Base-by-base conservation (phyloP, 1,140 invertebrate genomes). In the Bombus difficillimus region DNA sequence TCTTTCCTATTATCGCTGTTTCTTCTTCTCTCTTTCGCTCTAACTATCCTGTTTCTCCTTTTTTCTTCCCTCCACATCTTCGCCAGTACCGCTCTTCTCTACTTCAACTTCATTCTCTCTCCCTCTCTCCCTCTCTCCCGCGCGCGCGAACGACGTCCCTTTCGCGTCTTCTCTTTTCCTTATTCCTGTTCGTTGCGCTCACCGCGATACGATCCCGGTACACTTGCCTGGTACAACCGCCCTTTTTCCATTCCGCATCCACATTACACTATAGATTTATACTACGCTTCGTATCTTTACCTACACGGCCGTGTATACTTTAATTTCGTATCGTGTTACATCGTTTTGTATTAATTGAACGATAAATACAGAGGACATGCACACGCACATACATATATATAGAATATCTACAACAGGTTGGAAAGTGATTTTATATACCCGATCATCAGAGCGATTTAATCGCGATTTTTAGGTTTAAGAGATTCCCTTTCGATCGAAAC, bases 341-440 rank as follows among this genome's bases (percentile, higher is more conserved):
- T 41, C 13, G 39, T 15, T 15, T 15, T 28, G 62, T n/a, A n/a
- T 41, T 81, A 81, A 81, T 81, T 47, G 62, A 68, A 34, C 57
- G 37, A 37, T 64, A 82, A 47, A 18, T 22, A 39, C 28, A 13
- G 4, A 12, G 13, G 22, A 4, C 5, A 53, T 1, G 18, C 47
- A 47, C 15, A 1, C 15, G 5, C 18, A 1, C 15, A 4, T 4
- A 18, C 5, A 2, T 22, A 53, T 22, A 22, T 53, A 53, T 53
- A 22, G 18, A 22, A 53, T 22, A 53, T 53, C 18, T 53, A 22
- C 22, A 53, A 81, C 69, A 86, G 78, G 79, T 79, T 41, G 85
- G 43, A 73, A 80, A 85, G 43, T 88, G 82, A 89, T 89, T 89
- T 88, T 43, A 79, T 73, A 75, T 25, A 68, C 8, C 73, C 34